Conservation (phyloP, 2,888 invertebrate genomes). For the Anthoptus insignis region DNA sequence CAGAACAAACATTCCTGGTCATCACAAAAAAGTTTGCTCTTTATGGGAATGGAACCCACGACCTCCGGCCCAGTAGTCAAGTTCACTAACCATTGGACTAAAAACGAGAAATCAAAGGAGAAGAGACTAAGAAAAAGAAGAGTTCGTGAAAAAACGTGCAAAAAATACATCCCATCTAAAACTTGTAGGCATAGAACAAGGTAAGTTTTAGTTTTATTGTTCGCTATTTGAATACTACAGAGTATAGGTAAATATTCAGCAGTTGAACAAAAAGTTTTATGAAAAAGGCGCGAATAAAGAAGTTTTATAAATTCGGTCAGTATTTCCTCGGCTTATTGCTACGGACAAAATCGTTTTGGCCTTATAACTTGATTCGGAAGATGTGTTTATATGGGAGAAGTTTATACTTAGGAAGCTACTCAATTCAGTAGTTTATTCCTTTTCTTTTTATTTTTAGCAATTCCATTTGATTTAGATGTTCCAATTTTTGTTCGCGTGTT, state of each 20-base stretch:
- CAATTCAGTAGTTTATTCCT: slow-evolving; percentile 18
- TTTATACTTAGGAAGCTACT: slow-evolving; percentile 29
- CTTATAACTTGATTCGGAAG: slow-evolving; percentile 37
- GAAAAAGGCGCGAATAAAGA: slow-evolving; percentile 37
- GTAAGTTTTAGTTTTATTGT: slow-evolving; percentile 17
- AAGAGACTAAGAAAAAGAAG: no score
- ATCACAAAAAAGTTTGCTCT: no score
- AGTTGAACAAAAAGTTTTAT: slow-evolving; percentile 38
- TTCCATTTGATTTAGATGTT: neutral
- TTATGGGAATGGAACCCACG: no score
- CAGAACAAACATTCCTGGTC: no score
- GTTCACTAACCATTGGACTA: no score
- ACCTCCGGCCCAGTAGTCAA: no score
- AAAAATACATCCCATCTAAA: no score
- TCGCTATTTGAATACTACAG: slow-evolving; percentile 27
- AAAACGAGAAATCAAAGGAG: no score
- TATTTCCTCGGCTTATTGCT: slow-evolving; percentile 39
- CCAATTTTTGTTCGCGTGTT: neutral
- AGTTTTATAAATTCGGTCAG: slow-evolving; percentile 32
- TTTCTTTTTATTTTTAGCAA: slow-evolving; percentile 3
- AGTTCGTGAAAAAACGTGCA: no score
- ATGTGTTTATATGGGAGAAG: slow-evolving; percentile 39
- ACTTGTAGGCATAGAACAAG: no score
- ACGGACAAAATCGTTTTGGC: slow-evolving; percentile 35
- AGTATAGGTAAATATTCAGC: slow-evolving; percentile 37